phyloP scores from a whole-genome alignment of 2,888 invertebrate species.

The Portevinia maculata region DNA sequence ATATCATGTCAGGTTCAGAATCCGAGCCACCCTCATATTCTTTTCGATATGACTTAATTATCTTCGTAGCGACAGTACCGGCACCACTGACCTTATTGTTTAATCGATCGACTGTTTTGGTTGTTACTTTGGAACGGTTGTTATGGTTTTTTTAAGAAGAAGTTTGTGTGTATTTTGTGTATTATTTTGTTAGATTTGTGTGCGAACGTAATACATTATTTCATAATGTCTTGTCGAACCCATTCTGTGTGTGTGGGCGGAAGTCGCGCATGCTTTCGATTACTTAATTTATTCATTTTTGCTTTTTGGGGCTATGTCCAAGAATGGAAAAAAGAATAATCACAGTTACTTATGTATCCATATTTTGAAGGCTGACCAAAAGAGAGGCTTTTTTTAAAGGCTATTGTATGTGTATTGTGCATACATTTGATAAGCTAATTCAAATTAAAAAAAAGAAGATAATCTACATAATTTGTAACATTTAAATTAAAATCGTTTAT shows the following conservation, averaged over 20 bases:
- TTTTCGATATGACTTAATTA: background rate
- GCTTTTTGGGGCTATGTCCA: too few relatives aligned
- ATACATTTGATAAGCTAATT: too few relatives aligned
- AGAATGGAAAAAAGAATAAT: too few relatives aligned
- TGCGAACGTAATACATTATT: background rate
- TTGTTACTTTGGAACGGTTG: background rate
- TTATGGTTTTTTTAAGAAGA: conserved; percentile 1
- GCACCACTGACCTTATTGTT: conserved; percentile 1
- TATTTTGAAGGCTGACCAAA: background rate
- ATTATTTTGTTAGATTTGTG: background rate
- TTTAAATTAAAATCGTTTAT: too few relatives aligned
- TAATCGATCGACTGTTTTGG: background rate
- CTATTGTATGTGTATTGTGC: too few relatives aligned
- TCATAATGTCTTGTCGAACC: conserved; percentile 6
- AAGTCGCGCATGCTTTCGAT: conserved; percentile 12
- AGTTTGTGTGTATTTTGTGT: background rate
- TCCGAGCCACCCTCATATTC: background rate
- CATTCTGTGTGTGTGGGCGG: conserved; percentile 5
- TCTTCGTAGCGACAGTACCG: background rate
- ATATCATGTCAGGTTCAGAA: too few relatives aligned
- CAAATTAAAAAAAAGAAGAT: too few relatives aligned
- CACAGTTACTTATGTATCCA: too few relatives aligned
- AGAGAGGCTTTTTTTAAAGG: too few relatives aligned
- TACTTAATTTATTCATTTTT: background rate
- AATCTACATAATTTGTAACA: too few relatives aligned